Evolutionary conservation across 2,113 vertebrate genomes (phyloP).

Genomic region (Raja brachyura): DNA sequence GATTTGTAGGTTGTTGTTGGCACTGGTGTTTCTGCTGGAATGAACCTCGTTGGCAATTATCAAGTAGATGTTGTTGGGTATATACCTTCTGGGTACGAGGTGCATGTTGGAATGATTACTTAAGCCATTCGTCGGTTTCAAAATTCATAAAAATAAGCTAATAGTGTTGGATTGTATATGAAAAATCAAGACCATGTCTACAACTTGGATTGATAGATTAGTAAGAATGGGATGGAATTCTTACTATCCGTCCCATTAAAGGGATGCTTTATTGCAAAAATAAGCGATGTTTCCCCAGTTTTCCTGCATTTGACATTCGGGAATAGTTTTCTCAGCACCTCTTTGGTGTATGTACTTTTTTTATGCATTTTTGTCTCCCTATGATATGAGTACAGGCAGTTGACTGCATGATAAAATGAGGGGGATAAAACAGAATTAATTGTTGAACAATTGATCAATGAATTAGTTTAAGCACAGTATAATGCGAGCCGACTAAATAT

Average conservation of each 20-base stretch:
- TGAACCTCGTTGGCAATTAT: conserved; percentile 66
- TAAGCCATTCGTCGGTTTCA: not conserved
- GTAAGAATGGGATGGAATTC: too few species aligned
- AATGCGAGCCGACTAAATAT: not conserved
- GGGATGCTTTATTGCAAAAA: too few species aligned
- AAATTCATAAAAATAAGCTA: not conserved
- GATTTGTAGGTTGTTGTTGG: conserved; percentile 74
- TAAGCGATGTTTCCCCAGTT: not conserved
- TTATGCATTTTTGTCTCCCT: not conserved
- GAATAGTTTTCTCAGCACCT: not conserved
- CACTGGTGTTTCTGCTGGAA: conserved; percentile 76
- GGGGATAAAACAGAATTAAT: not conserved
- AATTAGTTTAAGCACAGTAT: not conserved
- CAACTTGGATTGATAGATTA: not conserved
- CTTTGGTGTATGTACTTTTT: not conserved
- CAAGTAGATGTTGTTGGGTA: conserved; percentile 73
- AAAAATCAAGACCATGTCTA: not conserved
- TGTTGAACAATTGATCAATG: not conserved
- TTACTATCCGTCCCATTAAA: too few species aligned
- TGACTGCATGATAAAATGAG: not conserved
- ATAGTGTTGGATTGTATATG: not conserved
- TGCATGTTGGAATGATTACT: not conserved
- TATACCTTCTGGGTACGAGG: conserved; percentile 79
- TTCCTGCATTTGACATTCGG: not conserved
- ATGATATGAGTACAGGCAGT: not conserved